These are phyloP conservation scores for Monomorium pharaonis DNA, from an alignment of 1,140 invertebrate species.

Conservation along the genomic window DNA sequence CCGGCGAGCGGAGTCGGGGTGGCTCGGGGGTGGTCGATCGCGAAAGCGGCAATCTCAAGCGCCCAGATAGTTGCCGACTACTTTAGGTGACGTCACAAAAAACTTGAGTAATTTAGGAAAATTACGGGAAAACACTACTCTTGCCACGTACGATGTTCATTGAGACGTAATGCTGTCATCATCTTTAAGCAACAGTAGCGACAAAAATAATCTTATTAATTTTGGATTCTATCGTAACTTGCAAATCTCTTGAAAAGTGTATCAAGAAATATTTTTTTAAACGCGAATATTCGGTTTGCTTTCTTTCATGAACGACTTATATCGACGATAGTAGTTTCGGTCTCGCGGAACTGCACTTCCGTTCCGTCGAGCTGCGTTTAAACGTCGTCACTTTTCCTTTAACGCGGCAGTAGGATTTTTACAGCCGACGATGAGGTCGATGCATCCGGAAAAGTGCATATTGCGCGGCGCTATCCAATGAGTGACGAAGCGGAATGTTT, in stretches of 20 bases:
- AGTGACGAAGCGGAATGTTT: conserved; percentile 43
- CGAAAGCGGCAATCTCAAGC: background rate
- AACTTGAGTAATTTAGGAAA: background rate
- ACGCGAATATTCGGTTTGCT: background rate
- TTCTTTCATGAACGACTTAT: background rate
- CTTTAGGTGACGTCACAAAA: background rate
- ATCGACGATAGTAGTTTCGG: background rate
- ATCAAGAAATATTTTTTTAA: background rate
- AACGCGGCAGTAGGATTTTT: conserved; percentile 18
- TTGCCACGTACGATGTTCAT: background rate
- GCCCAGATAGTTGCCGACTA: background rate
- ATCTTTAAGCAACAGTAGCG: background rate
- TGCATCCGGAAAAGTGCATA: conserved; percentile 44
- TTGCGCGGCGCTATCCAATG: conserved; percentile 25
- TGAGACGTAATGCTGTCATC: background rate
- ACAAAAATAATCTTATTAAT: background rate
- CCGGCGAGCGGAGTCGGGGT: too few species aligned
- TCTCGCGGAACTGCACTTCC: conserved; percentile 12
- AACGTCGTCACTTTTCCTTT: background rate
- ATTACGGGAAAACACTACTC: background rate
- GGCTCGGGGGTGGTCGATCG: conserved; percentile 7
- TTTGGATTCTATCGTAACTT: background rate
- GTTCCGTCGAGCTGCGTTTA: background rate
- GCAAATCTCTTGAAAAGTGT: background rate
- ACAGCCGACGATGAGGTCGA: conserved; percentile 6